Evolutionary conservation across 1,140 invertebrate genomes (phyloP).

Genomic region (Physella acuta): DNA sequence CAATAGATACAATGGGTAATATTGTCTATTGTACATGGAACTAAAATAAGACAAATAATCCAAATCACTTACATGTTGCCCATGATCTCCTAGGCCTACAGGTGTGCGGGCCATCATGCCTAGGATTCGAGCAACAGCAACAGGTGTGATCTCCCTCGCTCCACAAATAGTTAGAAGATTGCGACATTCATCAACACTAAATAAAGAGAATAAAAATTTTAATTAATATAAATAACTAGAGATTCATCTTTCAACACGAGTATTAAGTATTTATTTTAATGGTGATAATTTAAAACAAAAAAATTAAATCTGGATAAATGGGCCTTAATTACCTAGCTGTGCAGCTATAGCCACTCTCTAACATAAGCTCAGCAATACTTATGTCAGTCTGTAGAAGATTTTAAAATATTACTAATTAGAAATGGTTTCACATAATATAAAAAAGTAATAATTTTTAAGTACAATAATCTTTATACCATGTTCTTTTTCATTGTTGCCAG

Average conservation of each 20-base stretch:
- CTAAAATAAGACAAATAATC: too few relatives aligned
- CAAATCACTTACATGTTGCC: constrained; percentile 27
- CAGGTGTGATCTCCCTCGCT: constrained; percentile 73
- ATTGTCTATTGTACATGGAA: too few relatives aligned
- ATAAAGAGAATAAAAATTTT: neutral
- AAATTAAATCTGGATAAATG: constrained; percentile 6
- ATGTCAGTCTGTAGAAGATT: constrained; percentile 57
- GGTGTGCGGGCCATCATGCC: constrained; percentile 84
- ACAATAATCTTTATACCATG: constrained; percentile 61
- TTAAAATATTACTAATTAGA: too few relatives aligned
- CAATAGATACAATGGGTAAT: too few relatives aligned
- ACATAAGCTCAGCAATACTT: constrained; percentile 72
- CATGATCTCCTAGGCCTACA: constrained; percentile 65
- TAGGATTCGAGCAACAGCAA: constrained; percentile 79
- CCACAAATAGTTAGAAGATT: constrained; percentile 75
- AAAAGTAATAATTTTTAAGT: neutral
- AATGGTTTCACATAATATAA: too few relatives aligned
- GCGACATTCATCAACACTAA: constrained; percentile 81
- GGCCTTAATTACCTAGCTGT: constrained; percentile 67
- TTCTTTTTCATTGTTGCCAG: constrained; percentile 65
- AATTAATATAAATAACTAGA: neutral
- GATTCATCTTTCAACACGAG: too few relatives aligned
- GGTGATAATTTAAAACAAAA: too few relatives aligned
- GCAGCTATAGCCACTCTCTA: constrained; percentile 87
- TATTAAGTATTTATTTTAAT: too few relatives aligned